Conservation (phyloP, 2,888 invertebrate species). For the Pterobdella sp. region DNA sequence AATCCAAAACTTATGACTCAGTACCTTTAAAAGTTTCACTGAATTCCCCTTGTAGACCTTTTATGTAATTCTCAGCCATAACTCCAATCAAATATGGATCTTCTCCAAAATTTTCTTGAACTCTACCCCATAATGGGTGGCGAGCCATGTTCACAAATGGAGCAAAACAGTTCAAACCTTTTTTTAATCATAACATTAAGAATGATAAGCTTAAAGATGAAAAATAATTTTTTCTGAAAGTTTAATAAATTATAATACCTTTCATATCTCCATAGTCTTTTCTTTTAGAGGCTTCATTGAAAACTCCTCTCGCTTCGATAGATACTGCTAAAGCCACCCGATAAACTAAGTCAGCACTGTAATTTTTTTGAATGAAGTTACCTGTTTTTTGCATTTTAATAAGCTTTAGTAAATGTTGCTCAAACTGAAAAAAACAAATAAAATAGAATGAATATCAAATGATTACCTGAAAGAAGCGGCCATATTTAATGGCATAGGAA, state of each 20-base stretch:
- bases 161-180: conserved; percentile 47
- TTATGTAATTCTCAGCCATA: conserved; percentile 43
- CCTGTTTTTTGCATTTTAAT: neutral
- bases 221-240: conserved; percentile 35
- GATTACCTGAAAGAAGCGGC: conserved; percentile 45
- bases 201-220: neutral
- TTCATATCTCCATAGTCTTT: conserved; percentile 38
- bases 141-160: conserved; percentile 50
- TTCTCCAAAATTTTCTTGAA: conserved; percentile 50
- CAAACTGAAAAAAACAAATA: neutral
- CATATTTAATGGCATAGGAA: conserved; percentile 46
- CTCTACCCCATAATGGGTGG: conserved; percentile 50
- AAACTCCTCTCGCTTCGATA: conserved; percentile 37
- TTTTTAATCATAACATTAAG: neutral
- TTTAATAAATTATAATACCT: conserved; percentile 28
- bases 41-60: conserved; percentile 45
- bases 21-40: neutral
- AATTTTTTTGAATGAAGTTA: conserved; percentile 19
- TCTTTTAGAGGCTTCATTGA: conserved; percentile 19
- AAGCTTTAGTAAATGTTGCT: neutral
- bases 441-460: conserved; percentile 4
- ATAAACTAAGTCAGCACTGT: conserved; percentile 36
- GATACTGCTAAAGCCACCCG: conserved; percentile 38
- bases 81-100: conserved; percentile 46
- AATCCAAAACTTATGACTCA: too few relatives aligned